phyloP scores from a whole-genome alignment of 2,888 invertebrate species.

The Agrochola lota region DNA sequence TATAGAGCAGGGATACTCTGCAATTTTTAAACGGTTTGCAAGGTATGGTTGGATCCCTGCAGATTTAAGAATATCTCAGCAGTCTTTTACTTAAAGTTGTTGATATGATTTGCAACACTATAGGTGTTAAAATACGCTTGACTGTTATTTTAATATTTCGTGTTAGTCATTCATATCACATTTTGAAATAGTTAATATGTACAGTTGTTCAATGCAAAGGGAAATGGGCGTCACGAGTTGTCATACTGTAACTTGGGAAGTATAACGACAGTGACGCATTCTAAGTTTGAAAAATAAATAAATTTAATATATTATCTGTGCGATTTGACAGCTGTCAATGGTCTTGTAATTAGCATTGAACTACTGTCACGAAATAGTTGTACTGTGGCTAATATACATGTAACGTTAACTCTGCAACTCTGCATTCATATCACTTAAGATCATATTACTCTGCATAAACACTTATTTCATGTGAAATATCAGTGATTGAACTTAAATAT shows the following conservation, averaged over 20 bases:
- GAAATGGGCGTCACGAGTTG: neutral
- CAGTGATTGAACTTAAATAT: constrained; percentile 26
- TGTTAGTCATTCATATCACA: constrained; percentile 30
- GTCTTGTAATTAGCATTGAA: constrained; percentile 28
- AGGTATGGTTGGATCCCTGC: neutral
- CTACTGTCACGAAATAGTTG: constrained; percentile 3
- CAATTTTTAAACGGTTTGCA: constrained; percentile 26
- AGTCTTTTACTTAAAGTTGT: constrained; percentile 27
- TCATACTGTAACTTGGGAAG: neutral
- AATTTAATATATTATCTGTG: constrained; percentile 16
- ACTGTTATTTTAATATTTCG: constrained; percentile 10
- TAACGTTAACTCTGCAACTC: constrained; percentile 9
- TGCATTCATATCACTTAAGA: constrained; percentile 30
- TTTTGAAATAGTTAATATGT: neutral
- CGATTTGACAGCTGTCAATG: constrained; percentile 49
- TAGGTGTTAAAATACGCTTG: constrained; percentile 28
- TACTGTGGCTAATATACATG: neutral
- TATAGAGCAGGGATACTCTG: constrained; percentile 19
- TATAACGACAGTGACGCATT: neutral
- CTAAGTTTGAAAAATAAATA: neutral
- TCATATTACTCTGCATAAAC: constrained; percentile 23
- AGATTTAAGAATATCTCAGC: constrained; percentile 33
- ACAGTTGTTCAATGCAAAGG: constrained; percentile 2
- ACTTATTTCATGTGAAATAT: constrained; percentile 23
- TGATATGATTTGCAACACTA: constrained; percentile 25